These are phyloP conservation scores for Odocoileus virginianus DNA, from an alignment of 2,113 vertebrate species.

Conservation along the genomic window DNA sequence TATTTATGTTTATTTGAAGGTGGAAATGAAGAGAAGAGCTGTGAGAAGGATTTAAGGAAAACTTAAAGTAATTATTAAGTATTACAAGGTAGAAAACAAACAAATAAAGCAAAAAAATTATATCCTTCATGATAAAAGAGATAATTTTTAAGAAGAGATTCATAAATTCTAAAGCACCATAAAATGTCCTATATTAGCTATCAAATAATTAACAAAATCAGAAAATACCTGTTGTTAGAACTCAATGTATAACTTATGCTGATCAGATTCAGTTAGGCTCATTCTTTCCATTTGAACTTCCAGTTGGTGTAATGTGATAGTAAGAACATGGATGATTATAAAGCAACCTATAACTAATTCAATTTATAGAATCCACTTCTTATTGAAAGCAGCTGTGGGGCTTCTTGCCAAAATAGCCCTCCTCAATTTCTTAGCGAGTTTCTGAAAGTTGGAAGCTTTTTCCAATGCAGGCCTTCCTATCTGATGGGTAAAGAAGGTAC, in stretches of 20 bases:
- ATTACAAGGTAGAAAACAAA: neutral
- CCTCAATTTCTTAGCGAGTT: neutral
- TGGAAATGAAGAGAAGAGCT: neutral
- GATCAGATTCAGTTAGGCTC: neutral
- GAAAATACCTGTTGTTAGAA: neutral
- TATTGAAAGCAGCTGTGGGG: constrained; percentile 28
- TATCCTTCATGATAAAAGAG: neutral
- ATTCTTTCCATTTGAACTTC: constrained; percentile 14
- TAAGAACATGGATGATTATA: neutral
- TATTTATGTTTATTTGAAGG: neutral
- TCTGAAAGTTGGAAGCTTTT: neutral
- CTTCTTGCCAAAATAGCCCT: constrained; percentile 7
- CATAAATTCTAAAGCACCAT: neutral
- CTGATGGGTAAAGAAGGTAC: neutral
- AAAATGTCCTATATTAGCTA: neutral
- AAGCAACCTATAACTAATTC: constrained; percentile 8
- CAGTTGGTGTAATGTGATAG: neutral
- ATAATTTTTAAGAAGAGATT: neutral
- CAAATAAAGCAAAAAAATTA: neutral
- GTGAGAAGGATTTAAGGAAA: neutral
- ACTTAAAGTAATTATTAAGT: neutral
- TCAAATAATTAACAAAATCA: neutral
- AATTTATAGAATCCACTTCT: constrained; percentile 20
- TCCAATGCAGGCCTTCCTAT: neutral
- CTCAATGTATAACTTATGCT: neutral